These are phyloP conservation scores for Drosophila bocqueti DNA, from an alignment of 1,140 invertebrate genomes.

Conservation along the genomic window DNA sequence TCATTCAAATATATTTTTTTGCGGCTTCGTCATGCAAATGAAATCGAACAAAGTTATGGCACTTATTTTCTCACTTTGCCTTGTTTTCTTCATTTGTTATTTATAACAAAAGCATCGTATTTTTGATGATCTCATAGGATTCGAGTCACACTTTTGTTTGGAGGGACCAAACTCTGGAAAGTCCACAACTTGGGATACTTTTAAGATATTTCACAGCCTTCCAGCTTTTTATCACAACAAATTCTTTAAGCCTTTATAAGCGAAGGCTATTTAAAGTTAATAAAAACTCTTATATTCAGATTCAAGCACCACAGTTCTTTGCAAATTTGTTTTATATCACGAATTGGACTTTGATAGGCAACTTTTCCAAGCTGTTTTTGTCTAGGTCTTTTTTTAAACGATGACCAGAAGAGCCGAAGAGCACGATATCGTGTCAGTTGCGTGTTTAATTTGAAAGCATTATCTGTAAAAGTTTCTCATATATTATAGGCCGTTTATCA, in stretches of 20 bases:
- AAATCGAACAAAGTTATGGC: constrained; percentile 14
- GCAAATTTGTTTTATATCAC: constrained; percentile 3
- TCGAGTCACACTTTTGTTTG: constrained; percentile 18
- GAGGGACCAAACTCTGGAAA: constrained; percentile 20
- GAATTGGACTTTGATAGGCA: background rate
- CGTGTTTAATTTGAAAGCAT: constrained; percentile 49
- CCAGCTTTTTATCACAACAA: background rate
- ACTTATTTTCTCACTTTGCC: constrained; percentile 15
- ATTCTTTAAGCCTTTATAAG: constrained; percentile 1
- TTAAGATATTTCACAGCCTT: constrained; percentile 17
- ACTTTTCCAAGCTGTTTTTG: background rate
- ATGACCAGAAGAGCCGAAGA: constrained; percentile 15
- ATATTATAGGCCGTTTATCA: constrained; percentile 52
- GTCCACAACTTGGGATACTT: constrained; percentile 2
- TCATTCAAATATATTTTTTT: background rate
- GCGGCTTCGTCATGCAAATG: constrained; percentile 7
- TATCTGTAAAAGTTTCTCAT: constrained; percentile 53
- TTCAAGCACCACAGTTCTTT: background rate
- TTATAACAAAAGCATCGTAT: constrained; percentile 36
- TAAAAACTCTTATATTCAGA: too few species aligned
- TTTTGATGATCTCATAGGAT: constrained; percentile 57
- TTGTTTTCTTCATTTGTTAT: constrained; percentile 29
- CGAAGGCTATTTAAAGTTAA: background rate
- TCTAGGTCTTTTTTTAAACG: constrained; percentile 14
- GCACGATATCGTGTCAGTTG: constrained; percentile 35